Conservation (phyloP, 2,888 invertebrate genomes). For the Pollenia angustigena region DNA sequence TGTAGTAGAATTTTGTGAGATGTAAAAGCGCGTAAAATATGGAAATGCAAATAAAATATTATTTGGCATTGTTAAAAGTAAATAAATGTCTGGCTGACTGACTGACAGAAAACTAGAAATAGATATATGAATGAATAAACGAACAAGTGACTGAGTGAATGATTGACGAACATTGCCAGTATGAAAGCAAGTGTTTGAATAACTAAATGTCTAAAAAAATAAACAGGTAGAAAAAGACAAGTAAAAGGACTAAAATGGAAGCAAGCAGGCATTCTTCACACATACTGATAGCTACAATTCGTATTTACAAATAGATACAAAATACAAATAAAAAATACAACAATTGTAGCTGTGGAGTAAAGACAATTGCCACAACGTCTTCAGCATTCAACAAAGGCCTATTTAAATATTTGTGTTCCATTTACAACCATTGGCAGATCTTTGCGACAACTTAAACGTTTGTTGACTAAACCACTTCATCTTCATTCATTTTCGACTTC, state of each 20-base stretch:
- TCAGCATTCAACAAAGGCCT: slow-evolving; percentile 54
- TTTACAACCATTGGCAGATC: slow-evolving; percentile 62
- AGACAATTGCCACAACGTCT: slow-evolving; percentile 59
- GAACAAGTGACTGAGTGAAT: background rate
- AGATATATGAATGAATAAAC: background rate
- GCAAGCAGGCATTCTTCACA: background rate
- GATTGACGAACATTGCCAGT: slow-evolving; percentile 26
- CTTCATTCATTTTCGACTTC: slow-evolving; percentile 83
- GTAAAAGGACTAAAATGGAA: slow-evolving; percentile 1
- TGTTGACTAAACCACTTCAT: slow-evolving; percentile 79
- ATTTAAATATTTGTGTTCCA: slow-evolving; percentile 72
- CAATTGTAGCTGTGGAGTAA: slow-evolving; percentile 52
- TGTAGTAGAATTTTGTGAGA: background rate
- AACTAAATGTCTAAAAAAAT: slow-evolving; percentile 49
- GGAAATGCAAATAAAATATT: slow-evolving; percentile 12
- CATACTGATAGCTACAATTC: background rate
- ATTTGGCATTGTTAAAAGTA: slow-evolving; percentile 2
- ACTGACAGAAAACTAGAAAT: slow-evolving; percentile 5
- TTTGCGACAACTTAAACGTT: slow-evolving; percentile 65
- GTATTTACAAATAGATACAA: slow-evolving; percentile 45
- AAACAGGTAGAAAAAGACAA: slow-evolving; percentile 33
- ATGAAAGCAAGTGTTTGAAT: slow-evolving; percentile 21
- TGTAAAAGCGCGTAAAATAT: background rate
- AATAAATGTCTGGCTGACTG: slow-evolving; percentile 19
- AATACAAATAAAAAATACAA: slow-evolving; percentile 52